Evolutionary conservation across 2,797 vertebrate species (phyloP).

Genomic region (Spheniscus humboldti): DNA sequence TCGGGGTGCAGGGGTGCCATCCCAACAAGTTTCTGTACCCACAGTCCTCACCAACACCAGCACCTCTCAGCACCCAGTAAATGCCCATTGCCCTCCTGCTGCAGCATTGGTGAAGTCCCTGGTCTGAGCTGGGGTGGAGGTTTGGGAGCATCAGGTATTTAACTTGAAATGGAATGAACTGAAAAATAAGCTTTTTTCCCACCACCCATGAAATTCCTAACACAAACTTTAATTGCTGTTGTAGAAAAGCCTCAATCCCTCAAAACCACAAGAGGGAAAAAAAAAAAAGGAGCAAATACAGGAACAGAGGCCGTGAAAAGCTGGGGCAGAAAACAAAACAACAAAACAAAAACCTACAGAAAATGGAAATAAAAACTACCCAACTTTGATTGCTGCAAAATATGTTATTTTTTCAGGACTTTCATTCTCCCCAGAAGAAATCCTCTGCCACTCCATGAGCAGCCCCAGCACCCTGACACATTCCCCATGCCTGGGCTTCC

Average conservation of each 20-base stretch:
- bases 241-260: background rate
- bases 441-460: background rate
- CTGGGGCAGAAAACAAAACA: background rate
- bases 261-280: background rate
- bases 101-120: background rate
- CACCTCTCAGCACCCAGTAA: background rate
- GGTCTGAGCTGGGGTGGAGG: background rate
- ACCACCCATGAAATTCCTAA: background rate
- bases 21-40: background rate
- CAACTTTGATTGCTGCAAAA: background rate
- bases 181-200: background rate
- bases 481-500: background rate
- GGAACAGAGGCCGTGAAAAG: background rate
- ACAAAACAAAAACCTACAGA: background rate
- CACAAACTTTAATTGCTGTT: background rate
- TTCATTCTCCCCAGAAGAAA: background rate
- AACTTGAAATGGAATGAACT: background rate
- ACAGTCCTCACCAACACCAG: background rate
- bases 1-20: background rate
- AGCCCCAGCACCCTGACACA: rapidly evolving
- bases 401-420: background rate
- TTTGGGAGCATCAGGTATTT: background rate
- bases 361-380: background rate
- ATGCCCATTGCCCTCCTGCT: background rate
- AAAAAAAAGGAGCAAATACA: background rate